A percentile compares a stretch with the other conserved stretches of the same genome.
These are phyloP conservation scores for Phorcus lineatus DNA, from an alignment of 2,888 invertebrate species.

Conservation along the genomic window DNA sequence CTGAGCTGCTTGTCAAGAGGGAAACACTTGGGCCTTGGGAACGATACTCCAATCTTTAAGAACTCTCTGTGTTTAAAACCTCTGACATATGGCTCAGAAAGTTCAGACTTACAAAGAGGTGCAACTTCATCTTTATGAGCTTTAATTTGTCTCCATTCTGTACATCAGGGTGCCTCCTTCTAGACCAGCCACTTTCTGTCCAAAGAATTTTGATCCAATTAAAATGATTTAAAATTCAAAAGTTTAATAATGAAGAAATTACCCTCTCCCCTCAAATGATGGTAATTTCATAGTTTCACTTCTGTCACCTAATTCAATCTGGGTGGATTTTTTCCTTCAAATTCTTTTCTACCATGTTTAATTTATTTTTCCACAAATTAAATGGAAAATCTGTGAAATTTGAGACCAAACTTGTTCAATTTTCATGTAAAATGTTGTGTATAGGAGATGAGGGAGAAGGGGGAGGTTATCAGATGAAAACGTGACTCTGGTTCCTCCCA, in stretches of 20 bases:
- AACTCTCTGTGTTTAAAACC: background rate
- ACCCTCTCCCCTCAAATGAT: background rate
- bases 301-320: background rate
- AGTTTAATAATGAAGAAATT: background rate
- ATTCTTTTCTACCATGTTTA: background rate
- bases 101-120: background rate
- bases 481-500: background rate
- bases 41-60: no score
- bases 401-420: slow-evolving; percentile 12
- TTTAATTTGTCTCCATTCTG: background rate
- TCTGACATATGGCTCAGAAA: slow-evolving; percentile 10
- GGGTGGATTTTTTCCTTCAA: background rate
- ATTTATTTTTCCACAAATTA: slow-evolving; percentile 18
- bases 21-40: no score
- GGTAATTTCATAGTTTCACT: slow-evolving; percentile 12
- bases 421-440: background rate
- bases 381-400: background rate
- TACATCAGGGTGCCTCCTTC: background rate
- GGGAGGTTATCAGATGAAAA: background rate
- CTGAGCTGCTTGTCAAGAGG: no score
- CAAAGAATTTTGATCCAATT: slow-evolving; percentile 1
- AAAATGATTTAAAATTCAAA: background rate
- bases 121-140: background rate
- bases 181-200: background rate
- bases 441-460: background rate